A percentile compares a stretch with the other conserved stretches of the same genome.
phyloP scores from a whole-genome alignment of 1,140 invertebrate genomes.

The Trachymyrmex cornetzi region DNA sequence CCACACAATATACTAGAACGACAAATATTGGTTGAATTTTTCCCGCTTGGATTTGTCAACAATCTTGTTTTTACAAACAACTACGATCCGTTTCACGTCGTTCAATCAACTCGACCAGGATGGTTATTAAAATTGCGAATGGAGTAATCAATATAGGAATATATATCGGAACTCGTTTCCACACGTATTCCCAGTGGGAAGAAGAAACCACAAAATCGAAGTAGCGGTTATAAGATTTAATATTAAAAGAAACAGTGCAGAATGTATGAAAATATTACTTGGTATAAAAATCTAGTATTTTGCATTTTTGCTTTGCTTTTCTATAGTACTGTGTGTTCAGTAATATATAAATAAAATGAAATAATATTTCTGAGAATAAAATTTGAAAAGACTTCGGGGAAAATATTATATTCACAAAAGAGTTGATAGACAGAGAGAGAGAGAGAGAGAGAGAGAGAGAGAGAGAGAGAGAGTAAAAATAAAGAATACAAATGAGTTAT shows the following conservation, averaged over 20 bases:
- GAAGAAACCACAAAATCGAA: slow-evolving; percentile 3
- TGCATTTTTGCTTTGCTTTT: background rate
- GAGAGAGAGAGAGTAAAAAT: background rate
- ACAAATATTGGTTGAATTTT: slow-evolving; percentile 44
- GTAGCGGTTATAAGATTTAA: background rate
- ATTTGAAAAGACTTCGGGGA: background rate
- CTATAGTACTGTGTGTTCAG: background rate
- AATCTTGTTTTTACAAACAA: slow-evolving; percentile 34
- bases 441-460: background rate
- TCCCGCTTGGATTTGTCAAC: slow-evolving; percentile 32
- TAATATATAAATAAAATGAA: background rate
- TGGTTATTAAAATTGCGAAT: slow-evolving; percentile 44
- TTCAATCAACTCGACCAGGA: slow-evolving; percentile 29
- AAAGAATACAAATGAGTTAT: background rate
- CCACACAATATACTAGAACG: background rate
- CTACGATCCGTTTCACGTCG: background rate
- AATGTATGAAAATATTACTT: slow-evolving; percentile 3
- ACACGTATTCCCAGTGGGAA: background rate
- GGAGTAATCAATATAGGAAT: slow-evolving; percentile 30
- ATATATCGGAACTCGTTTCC: background rate
- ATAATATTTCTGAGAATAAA: background rate
- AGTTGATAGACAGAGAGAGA: background rate
- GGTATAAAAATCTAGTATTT: background rate
- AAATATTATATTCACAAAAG: slow-evolving; percentile 18
- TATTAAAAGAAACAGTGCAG: background rate